A percentile compares a stretch with the other conserved stretches of the same genome.
phyloP scores from a whole-genome alignment of 2,888 invertebrate genomes.

The Timema podura region DNA sequence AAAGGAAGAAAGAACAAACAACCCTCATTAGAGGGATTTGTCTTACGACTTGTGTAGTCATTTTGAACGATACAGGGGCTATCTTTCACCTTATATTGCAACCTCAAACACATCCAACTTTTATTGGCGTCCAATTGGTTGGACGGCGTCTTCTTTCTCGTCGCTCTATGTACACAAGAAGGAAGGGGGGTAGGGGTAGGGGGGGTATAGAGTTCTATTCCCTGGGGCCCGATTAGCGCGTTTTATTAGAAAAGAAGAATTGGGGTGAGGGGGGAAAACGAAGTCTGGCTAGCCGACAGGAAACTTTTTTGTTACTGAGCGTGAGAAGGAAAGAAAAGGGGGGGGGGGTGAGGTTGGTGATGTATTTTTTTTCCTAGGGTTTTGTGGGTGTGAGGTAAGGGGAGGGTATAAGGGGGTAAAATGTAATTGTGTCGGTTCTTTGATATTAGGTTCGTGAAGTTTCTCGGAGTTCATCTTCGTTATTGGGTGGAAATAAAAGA shows the following conservation, averaged over 20 bases:
- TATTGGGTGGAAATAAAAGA: too few relatives aligned
- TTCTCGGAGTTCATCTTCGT: too few relatives aligned
- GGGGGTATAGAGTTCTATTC: neutral
- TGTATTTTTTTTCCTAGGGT: neutral
- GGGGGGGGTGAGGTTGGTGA: neutral
- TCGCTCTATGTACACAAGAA: neutral
- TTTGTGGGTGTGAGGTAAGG: neutral
- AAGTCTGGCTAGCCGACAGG: neutral
- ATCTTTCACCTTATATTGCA: constrained; percentile 23
- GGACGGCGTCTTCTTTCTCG: neutral
- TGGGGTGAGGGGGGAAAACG: too few relatives aligned
- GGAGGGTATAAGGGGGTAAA: neutral
- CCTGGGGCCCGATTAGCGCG: constrained; percentile 27
- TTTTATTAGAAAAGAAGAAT: constrained; percentile 22
- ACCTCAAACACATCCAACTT: constrained; percentile 12
- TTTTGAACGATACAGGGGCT: too few relatives aligned
- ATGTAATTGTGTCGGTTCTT: neutral
- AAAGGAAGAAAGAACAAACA: too few relatives aligned
- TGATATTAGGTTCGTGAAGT: too few relatives aligned
- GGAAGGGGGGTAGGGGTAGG: neutral
- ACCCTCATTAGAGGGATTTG: too few relatives aligned
- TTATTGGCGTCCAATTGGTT: constrained; percentile 17
- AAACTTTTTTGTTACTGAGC: constrained; percentile 12
- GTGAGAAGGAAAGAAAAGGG: neutral
- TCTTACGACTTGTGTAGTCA: too few relatives aligned